These are phyloP conservation scores for Epizoanthus ramosus DNA, from an alignment of 92 coral and sea anemone genomes.

Conservation along the genomic window DNA sequence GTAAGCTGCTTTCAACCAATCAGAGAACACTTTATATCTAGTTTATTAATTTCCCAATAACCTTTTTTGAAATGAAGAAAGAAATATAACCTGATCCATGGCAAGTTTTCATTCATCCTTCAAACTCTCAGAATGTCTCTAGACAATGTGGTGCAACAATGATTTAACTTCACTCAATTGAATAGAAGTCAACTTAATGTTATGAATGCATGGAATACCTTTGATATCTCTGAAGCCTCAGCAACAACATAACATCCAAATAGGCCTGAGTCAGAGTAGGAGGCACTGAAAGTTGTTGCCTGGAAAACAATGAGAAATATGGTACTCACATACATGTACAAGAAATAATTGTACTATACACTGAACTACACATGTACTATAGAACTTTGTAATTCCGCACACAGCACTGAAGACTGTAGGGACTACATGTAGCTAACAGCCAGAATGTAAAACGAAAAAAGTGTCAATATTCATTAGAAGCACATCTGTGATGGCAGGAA, in stretches of 20 bases:
- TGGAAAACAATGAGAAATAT: conserved; percentile 26
- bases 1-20: no score
- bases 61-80: no score
- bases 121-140: no score
- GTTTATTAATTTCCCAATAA: no score
- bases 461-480: no score
- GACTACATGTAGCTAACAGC: neutral
- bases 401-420: neutral
- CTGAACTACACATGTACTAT: no score
- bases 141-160: neutral
- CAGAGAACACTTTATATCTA: no score
- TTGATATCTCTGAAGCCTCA: conserved; percentile 61
- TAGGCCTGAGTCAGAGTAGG: conserved; percentile 91
- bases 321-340: neutral
- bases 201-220: conserved; percentile 59
- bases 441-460: neutral
- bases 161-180: neutral
- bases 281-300: conserved; percentile 89
- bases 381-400: no score
- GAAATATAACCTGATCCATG: no score
- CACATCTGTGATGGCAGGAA: no score
- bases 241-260: conserved; percentile 92
- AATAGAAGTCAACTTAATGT: neutral
- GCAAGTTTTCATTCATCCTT: no score
- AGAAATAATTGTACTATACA: no score